Percentiles rank a stretch among this genome's conserved stretches.
Conservation (phyloP, 2,797 vertebrate genomes). For the Carduelis carduelis region DNA sequence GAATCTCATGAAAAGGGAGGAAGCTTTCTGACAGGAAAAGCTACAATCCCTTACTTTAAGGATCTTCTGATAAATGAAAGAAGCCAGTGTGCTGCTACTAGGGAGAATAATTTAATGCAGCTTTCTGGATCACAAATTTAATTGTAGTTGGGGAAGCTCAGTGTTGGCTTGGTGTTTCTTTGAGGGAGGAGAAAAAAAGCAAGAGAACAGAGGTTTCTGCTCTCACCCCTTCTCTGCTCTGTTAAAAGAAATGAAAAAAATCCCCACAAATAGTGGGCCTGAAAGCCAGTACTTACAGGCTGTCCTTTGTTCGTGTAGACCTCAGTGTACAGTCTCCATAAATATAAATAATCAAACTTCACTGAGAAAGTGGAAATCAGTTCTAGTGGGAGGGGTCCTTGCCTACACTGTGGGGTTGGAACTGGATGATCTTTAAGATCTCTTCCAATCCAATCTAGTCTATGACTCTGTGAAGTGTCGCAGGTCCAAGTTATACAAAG, state of each 20-base stretch:
- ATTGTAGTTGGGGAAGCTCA: not conserved
- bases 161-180: not conserved
- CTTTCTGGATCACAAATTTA: not conserved
- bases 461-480: not conserved
- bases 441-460: not conserved
- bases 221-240: not conserved
- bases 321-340: not conserved
- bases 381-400: not conserved
- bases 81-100: not conserved
- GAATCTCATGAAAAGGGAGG: slow-evolving; percentile 43
- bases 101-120: not conserved
- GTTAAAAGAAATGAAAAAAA: not conserved
- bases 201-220: not conserved
- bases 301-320: not conserved
- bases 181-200: not conserved
- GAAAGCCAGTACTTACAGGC: not conserved
- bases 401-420: not conserved
- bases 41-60: slow-evolving; percentile 36
- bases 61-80: slow-evolving; percentile 4
- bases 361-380: not conserved
- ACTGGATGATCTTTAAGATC: not conserved
- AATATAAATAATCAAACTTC: not conserved
- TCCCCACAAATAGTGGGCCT: not conserved
- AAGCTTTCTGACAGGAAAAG: slow-evolving; percentile 3
- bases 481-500: not conserved